Evolutionary conservation across 1,140 invertebrate genomes (phyloP).

Genomic region (Luehdorfia chinensis): DNA sequence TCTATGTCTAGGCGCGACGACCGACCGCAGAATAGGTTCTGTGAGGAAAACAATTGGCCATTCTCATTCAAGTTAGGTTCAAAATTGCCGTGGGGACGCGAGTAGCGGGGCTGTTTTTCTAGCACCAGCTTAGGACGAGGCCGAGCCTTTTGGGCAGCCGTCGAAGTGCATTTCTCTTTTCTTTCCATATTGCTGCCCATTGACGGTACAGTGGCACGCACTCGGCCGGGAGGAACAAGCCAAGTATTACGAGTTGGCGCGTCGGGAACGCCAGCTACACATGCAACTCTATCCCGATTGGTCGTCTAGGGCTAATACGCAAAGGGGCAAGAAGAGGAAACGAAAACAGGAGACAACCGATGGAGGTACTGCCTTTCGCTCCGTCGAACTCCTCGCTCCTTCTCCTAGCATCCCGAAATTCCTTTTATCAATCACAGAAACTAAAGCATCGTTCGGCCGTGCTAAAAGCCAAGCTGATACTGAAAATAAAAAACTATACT

Average conservation of each 20-base stretch:
- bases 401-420: constrained; percentile 22
- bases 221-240: constrained; percentile 98
- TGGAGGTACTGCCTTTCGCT: constrained; percentile 87
- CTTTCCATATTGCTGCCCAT: constrained; percentile 73
- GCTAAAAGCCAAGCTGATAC: not conserved
- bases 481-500: not conserved
- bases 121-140: constrained; percentile 69
- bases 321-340: constrained; percentile 99
- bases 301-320: constrained; percentile 98
- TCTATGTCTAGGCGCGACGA: constrained; percentile 67
- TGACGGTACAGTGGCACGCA: constrained; percentile 93
- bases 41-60: constrained; percentile 75
- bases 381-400: constrained; percentile 40
- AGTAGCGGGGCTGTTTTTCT: constrained; percentile 78
- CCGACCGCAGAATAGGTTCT: constrained; percentile 75
- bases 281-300: constrained; percentile 99
- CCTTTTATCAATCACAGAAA: constrained; percentile 11
- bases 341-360: constrained; percentile 98
- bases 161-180: constrained; percentile 76
- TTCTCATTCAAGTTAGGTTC: constrained; percentile 66
- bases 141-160: constrained; percentile 51
- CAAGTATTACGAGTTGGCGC: constrained; percentile 99
- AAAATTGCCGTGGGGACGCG: constrained; percentile 60
- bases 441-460: constrained; percentile 3
- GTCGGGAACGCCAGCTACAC: constrained; percentile 98